Base-by-base conservation (phyloP, 2,888 invertebrate genomes). In the Catonia carolina region DNA sequence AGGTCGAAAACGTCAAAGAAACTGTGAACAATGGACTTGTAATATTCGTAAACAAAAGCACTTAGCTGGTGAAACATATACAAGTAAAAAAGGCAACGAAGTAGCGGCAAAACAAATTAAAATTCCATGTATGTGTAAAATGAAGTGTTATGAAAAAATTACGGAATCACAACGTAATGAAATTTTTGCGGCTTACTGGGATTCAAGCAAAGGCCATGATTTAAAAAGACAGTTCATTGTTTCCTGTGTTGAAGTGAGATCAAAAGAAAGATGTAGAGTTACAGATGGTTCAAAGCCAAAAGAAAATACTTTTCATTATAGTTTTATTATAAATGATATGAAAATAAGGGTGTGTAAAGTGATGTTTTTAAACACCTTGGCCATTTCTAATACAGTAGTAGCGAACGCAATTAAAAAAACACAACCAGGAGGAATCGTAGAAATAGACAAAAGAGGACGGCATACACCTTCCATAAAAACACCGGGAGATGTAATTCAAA, bases 361-460 rank as follows among this genome's bases (percentile, higher is more conserved):
- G 22, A 51, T 37, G 14, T 37, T 51, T 37, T n/a, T n/a, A n/a
- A n/a, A n/a, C n/a, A n/a, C n/a, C n/a, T n/a, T n/a, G n/a, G n/a
- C n/a, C n/a, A n/a, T 51, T 51, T 51, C 51, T 3, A 51, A 51
- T 51, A 51, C 36, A 22, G 37, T 51, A 37, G 51, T 51, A 27
- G 8, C 41, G 12, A 53, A 53, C 27, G 41, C 39, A 20, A n/a
- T 20, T 22, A 37, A 53, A 41, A 53, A 53, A 12, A 4, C 39
- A 41, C 22, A 53, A 53, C 41, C 37, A 53, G 53, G 53, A 22
- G 39, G 53, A 14, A 23, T 53, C 39, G 53, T 53, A n/a, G n/a
- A 53, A 41, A 12, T 14, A 53, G 39, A 53, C 14, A 22, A 41
- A 53, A 53, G 53, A n/a, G n/a, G n/a, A 53, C 39, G 41, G 14